Conservation (phyloP, 2,888 invertebrate genomes). For the Steinernema carpocapsae region DNA sequence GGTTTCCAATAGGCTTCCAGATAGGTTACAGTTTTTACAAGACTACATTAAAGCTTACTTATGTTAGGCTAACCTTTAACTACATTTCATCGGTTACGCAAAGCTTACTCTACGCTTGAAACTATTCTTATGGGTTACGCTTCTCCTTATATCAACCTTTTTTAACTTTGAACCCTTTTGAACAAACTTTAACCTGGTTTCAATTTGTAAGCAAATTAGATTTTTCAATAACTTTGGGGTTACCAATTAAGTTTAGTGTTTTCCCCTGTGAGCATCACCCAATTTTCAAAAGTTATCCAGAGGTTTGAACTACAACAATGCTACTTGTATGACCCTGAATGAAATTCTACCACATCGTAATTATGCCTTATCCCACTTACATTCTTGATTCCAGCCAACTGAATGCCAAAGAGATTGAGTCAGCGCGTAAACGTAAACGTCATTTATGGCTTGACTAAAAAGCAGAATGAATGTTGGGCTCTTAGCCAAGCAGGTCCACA, state of each 20-base stretch:
- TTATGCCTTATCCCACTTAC: neutral
- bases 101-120: too few species aligned
- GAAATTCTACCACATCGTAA: neutral
- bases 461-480: neutral
- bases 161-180: too few species aligned
- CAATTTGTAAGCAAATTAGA: too few species aligned
- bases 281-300: neutral
- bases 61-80: too few species aligned
- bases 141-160: too few species aligned
- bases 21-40: too few species aligned
- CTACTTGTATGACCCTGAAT: neutral
- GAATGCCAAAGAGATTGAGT: constrained; percentile 1
- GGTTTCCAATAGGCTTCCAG: too few species aligned
- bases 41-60: too few species aligned
- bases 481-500: neutral
- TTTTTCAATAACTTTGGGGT: too few species aligned
- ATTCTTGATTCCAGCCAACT: neutral
- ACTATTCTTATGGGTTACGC: too few species aligned
- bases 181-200: too few species aligned
- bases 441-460: neutral
- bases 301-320: neutral
- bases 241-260: neutral
- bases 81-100: too few species aligned
- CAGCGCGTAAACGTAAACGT: constrained; percentile 1
- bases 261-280: neutral